Conservation (phyloP, 2,888 invertebrate genomes). For the Plagiodera versicolora region DNA sequence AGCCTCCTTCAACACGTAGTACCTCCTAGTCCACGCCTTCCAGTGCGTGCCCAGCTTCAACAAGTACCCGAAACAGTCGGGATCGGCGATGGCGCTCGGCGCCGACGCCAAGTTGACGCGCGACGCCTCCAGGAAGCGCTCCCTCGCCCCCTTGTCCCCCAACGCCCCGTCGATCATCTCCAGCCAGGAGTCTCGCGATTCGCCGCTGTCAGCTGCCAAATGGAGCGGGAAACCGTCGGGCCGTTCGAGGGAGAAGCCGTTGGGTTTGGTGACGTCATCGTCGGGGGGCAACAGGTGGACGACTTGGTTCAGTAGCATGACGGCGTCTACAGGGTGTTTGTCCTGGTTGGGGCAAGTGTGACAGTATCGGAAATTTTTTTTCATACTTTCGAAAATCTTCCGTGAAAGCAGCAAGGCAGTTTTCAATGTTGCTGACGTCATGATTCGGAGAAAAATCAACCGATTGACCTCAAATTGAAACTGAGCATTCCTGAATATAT, state of each 20-base stretch:
- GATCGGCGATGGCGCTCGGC: conserved; percentile 76
- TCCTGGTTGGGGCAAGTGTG: conserved; percentile 61
- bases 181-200: conserved; percentile 61
- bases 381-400: too few relatives aligned
- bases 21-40: conserved; percentile 88
- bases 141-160: conserved; percentile 57
- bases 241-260: conserved; percentile 67
- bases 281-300: too few relatives aligned
- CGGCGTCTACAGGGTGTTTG: conserved; percentile 85
- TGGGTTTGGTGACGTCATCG: conserved; percentile 69
- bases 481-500: too few relatives aligned
- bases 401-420: background rate
- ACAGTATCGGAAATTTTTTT: too few relatives aligned
- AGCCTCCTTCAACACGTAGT: conserved; percentile 93
- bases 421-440: too few relatives aligned
- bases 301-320: conserved; percentile 82
- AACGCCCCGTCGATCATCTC: conserved; percentile 72
- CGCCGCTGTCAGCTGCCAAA: conserved; percentile 78
- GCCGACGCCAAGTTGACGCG: conserved; percentile 79
- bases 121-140: conserved; percentile 74
- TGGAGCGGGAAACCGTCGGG: conserved; percentile 72
- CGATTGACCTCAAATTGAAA: too few relatives aligned
- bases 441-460: too few relatives aligned
- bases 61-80: conserved; percentile 93
- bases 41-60: conserved; percentile 84